These are phyloP conservation scores for Radopholus similis DNA, from an alignment of 1,140 invertebrate species.

Conservation along the genomic window DNA sequence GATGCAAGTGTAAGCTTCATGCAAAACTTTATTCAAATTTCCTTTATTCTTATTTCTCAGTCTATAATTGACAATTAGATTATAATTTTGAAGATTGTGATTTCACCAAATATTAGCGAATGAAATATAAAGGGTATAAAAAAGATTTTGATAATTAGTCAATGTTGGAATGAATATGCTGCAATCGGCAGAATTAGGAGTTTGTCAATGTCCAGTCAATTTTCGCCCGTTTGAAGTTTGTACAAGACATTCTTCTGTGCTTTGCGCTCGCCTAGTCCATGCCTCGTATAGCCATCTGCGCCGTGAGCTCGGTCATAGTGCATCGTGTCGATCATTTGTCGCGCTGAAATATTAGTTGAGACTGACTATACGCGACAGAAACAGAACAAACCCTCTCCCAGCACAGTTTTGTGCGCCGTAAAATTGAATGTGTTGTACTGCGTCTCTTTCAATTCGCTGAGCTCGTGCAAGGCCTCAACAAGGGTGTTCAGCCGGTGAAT, in stretches of 20 bases:
- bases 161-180: too few relatives aligned
- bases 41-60: too few relatives aligned
- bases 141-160: too few relatives aligned
- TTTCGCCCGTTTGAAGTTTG: slow-evolving; percentile 16
- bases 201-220: too few relatives aligned
- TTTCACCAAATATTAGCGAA: too few relatives aligned
- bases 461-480: slow-evolving; percentile 53
- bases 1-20: too few relatives aligned
- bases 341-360: slow-evolving; percentile 41
- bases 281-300: slow-evolving; percentile 45
- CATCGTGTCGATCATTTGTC: slow-evolving; percentile 46
- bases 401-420: slow-evolving; percentile 30
- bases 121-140: too few relatives aligned
- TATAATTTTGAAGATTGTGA: too few relatives aligned
- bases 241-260: slow-evolving; percentile 22
- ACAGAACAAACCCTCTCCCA: slow-evolving; percentile 32
- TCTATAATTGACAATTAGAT: too few relatives aligned
- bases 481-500: slow-evolving; percentile 62
- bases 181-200: too few relatives aligned
- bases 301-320: slow-evolving; percentile 45
- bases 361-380: background rate
- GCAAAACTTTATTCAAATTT: too few relatives aligned
- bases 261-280: slow-evolving; percentile 15
- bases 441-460: slow-evolving; percentile 39
- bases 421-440: slow-evolving; percentile 9